Evolutionary conservation across 2,797 vertebrate species (phyloP), one percentile per base, ranked within the genome.

Genomic region (Centroberyx gerrardi): DNA sequence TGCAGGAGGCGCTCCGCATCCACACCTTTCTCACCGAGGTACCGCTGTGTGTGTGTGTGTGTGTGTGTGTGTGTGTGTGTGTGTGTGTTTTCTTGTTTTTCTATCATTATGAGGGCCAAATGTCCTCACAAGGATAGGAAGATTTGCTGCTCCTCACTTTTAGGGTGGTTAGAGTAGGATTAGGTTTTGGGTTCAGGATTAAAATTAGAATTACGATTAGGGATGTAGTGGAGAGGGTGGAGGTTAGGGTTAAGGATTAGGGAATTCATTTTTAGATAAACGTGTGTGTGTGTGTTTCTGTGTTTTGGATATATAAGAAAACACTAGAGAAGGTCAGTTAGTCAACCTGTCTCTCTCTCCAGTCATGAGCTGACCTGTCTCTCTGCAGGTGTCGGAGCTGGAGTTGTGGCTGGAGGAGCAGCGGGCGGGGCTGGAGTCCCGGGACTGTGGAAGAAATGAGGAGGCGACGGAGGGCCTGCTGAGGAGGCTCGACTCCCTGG

Each of bases 11-110:
- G 7, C 80, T 95, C n/a, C 78, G 80, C 85, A 95, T 95, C 71
- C 96, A 97, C 77, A 89, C 90, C 44, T 94, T 96, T 82, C 92
- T 97, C 53, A 87, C 84, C 0, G 96, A 98, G 96, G 97, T 97
- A 84, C 90, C 65, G 7, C 13, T n/a, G 8, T 27, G 18, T 42
- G 28, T 42, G 27, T 17, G 18, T 28, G 8, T 22, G 33, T 27
- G n/a, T 31, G 29, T 56, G 49, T 51, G 49, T 54, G 33, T 46
- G 29, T 40, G 48, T 71, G n/a, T 31, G 29, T 56, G 49, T 51
- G 49, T 54, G 33, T 46, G 29, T 40, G 48, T 71, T 13, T 17
- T 17, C 7, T 40, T 46, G 36, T 62, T 3, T 62, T 18, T 33
- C 33, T 33, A 5, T 33, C 33, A 5, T 33, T 33, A 33, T 7